phyloP scores from a whole-genome alignment of 1,140 invertebrate genomes.

The Ceratina japonica region DNA sequence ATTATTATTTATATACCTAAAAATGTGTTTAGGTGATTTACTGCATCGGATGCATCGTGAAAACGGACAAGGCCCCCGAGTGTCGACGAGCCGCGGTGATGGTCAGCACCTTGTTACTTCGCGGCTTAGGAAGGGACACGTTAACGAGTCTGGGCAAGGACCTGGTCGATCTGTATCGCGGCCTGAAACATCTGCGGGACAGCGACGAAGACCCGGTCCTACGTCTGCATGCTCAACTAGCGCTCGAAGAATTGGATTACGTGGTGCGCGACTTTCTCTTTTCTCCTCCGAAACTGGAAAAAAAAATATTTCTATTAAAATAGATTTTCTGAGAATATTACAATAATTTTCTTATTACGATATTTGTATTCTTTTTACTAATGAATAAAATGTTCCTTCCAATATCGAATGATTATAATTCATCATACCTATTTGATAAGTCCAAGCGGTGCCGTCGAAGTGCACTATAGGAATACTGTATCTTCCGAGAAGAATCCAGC shows the following conservation, averaged over 20 bases:
- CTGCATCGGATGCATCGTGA: slow-evolving; percentile 84
- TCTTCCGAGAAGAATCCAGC: slow-evolving; percentile 87
- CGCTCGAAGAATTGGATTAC: slow-evolving; percentile 87
- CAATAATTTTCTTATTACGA: background rate
- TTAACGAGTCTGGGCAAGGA: slow-evolving; percentile 84
- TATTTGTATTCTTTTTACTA: too few relatives aligned
- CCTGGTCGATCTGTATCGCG: slow-evolving; percentile 85
- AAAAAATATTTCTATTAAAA: slow-evolving; percentile 79
- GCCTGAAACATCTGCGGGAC: slow-evolving; percentile 83
- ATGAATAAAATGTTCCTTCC: too few relatives aligned
- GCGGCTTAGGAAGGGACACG: slow-evolving; percentile 86
- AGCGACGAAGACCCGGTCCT: slow-evolving; percentile 85
- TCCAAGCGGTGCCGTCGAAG: background rate
- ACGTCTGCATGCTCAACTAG: slow-evolving; percentile 86
- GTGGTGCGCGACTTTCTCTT: slow-evolving; percentile 84
- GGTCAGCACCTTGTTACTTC: slow-evolving; percentile 85
- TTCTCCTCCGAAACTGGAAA: slow-evolving; percentile 81
- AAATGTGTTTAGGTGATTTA: slow-evolving; percentile 82
- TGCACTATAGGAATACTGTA: slow-evolving; percentile 82
- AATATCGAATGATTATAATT: background rate
- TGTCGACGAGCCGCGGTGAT: slow-evolving; percentile 89
- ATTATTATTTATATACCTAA: too few relatives aligned
- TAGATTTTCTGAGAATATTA: background rate
- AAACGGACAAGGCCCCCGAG: slow-evolving; percentile 85
- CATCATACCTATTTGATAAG: background rate